Base-by-base conservation (phyloP, 2,113 vertebrate species). In the Odocoileus hemionus region DNA sequence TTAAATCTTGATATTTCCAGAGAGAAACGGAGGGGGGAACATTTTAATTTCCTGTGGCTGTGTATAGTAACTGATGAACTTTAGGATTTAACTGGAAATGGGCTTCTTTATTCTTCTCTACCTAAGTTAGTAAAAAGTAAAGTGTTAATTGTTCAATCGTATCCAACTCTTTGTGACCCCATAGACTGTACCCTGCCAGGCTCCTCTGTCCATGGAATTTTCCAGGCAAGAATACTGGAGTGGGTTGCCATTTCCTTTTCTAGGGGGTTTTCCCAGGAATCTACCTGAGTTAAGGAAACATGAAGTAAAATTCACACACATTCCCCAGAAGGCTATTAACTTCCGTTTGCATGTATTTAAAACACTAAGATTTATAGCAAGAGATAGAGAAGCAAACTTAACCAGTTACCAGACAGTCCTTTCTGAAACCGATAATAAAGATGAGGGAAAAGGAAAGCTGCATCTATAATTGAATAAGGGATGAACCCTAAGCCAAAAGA, bases 41-140 rank as follows among this genome's bases (percentile, higher is more conserved):
- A 19, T 85, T 95, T 78, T 79, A 91, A 94, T 96, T 96, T 89
- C 28, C 17, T 39, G 86, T 39, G 8, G 19, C 30, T 86, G 52
- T 0, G 33, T 54, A 17, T 2, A 33, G 70, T 21, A 84, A 94
- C 50, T 17, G 30, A 67, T 52, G 47, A 87, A 28, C 28, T 23
- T 91, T 33, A 87, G 23, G 43, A 87, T 91, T 64, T 33, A 67
- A 67, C 36, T 61, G 23, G 70, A 95, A 76, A 82, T 1, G 13
- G 25, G 39, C 43, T 91, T 36, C 39, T 30, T 95, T 50, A 33
- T n/a, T 82, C 80, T 90, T 52, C 25, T 23, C 67, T 70, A 39
- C n/a, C n/a, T 23, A 8, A 23, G 19, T 70, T 70, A 39, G 2
- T 39, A 23, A 23, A 70, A 70, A 70, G n/a, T 70, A 39, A 70